Conservation (phyloP, 2,113 vertebrate genomes). For the Colossoma macropomum region DNA sequence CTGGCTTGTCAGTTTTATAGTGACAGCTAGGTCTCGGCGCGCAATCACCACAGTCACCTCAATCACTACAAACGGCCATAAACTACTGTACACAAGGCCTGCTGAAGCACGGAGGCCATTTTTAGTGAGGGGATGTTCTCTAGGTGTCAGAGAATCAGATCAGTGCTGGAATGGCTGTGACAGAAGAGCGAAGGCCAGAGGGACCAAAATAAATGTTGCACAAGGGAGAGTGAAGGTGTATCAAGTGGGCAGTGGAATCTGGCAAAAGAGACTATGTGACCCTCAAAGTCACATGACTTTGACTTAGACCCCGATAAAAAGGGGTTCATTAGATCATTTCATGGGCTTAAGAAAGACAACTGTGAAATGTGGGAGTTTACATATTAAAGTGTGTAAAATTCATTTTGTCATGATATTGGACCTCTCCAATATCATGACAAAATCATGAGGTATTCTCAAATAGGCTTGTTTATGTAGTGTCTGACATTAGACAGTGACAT, state of each 20-base stretch:
- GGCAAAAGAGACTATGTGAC: constrained; percentile 39
- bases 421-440: too few species aligned
- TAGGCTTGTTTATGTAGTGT: too few species aligned
- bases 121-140: neutral
- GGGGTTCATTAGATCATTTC: too few species aligned
- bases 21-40: constrained; percentile 22
- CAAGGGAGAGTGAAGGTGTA: constrained; percentile 56
- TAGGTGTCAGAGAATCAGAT: constrained; percentile 1
- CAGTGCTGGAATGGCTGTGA: constrained; percentile 55
- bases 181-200: constrained; percentile 53
- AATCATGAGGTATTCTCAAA: too few species aligned
- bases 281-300: constrained; percentile 39
- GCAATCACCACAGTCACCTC: constrained; percentile 1
- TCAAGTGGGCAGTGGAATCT: constrained; percentile 40
- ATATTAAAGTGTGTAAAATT: too few species aligned
- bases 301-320: constrained; percentile 33
- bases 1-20: constrained; percentile 32
- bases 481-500: too few species aligned
- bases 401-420: too few species aligned
- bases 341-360: too few species aligned
- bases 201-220: constrained; percentile 53
- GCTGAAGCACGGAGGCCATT: constrained; percentile 5
- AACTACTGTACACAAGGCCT: constrained; percentile 38
- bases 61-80: constrained; percentile 38
- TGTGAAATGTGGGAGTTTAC: too few species aligned